A percentile compares a stretch with the other conserved stretches of the same genome.
phyloP scores from a whole-genome alignment of 2,888 invertebrate genomes.

The Tenthredo distinguenda region DNA sequence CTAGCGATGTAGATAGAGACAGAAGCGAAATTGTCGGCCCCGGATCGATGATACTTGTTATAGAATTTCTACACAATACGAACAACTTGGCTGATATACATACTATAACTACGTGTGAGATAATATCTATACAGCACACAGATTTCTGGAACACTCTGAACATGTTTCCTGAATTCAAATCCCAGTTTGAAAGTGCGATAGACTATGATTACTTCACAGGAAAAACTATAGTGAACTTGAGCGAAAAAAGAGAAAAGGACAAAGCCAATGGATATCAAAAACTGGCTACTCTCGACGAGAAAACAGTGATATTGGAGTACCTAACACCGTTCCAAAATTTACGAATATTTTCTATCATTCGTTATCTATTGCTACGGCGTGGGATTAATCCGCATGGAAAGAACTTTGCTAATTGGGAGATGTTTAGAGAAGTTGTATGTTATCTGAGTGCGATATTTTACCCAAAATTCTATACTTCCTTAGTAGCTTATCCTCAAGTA shows the following conservation, averaged over 20 bases:
- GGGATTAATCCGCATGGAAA: slow-evolving; percentile 35
- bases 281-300: background rate
- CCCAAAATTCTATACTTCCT: slow-evolving; percentile 30
- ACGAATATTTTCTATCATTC: slow-evolving; percentile 27
- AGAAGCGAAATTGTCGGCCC: slow-evolving; percentile 38
- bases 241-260: background rate
- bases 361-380: slow-evolving; percentile 29
- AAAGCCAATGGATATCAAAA: slow-evolving; percentile 7
- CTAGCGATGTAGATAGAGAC: slow-evolving; percentile 41
- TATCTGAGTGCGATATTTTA: slow-evolving; percentile 30
- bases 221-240: background rate
- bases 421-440: slow-evolving; percentile 32
- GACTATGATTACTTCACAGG: slow-evolving; percentile 24
- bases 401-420: slow-evolving; percentile 17
- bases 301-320: slow-evolving; percentile 1
- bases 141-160: slow-evolving; percentile 40
- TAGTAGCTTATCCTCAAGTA: slow-evolving; percentile 27
- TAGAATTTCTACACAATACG: slow-evolving; percentile 39
- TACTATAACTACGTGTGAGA: slow-evolving; percentile 34
- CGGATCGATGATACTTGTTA: slow-evolving; percentile 33
- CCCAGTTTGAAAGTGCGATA: slow-evolving; percentile 25
- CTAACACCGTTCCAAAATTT: slow-evolving; percentile 22
- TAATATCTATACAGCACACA: slow-evolving; percentile 28
- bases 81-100: slow-evolving; percentile 33
- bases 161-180: slow-evolving; percentile 40